These are phyloP conservation scores for Pyrochroa serraticornis DNA, from an alignment of 2,888 invertebrate genomes.

Conservation along the genomic window DNA sequence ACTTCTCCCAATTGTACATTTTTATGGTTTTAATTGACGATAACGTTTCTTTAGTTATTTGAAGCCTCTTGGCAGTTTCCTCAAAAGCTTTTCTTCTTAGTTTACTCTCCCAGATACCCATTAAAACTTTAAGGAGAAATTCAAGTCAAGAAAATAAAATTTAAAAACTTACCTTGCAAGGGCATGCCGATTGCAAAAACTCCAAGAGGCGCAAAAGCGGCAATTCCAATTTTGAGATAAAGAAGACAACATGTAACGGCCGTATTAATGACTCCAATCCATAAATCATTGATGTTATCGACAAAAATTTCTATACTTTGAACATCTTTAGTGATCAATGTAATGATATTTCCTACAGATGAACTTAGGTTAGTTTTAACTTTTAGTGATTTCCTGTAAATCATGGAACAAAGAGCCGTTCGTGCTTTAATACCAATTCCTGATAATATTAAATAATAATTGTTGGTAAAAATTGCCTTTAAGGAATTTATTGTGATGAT, in stretches of 20 bases:
- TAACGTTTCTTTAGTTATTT: slow-evolving; percentile 44
- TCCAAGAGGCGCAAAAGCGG: slow-evolving; percentile 60
- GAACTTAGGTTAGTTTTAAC: slow-evolving; percentile 64
- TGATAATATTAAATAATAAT: slow-evolving; percentile 83
- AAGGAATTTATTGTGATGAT: slow-evolving; percentile 73
- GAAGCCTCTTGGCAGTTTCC: slow-evolving; percentile 44
- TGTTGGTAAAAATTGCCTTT: slow-evolving; percentile 69
- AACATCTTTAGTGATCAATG: slow-evolving; percentile 91
- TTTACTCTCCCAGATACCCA: slow-evolving; percentile 38
- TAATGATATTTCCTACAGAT: slow-evolving; percentile 77
- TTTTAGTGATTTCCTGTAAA: slow-evolving; percentile 72
- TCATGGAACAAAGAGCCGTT: slow-evolving; percentile 78
- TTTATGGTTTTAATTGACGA: slow-evolving; percentile 46
- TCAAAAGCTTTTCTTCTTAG: slow-evolving; percentile 45
- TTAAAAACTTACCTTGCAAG: slow-evolving; percentile 48
- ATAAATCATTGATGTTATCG: slow-evolving; percentile 85
- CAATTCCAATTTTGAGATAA: slow-evolving; percentile 61
- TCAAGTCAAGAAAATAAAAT: no score
- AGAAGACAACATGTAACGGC: slow-evolving; percentile 80
- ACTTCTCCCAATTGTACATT: slow-evolving; percentile 48
- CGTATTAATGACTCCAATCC: slow-evolving; percentile 87
- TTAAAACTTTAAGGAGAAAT: slow-evolving; percentile 41
- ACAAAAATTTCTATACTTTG: slow-evolving; percentile 84
- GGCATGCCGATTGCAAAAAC: slow-evolving; percentile 57
- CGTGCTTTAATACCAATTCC: slow-evolving; percentile 59